Base-by-base conservation (phyloP, 92 coral and sea anemone genomes). In the Desmophyllum pertusum region DNA sequence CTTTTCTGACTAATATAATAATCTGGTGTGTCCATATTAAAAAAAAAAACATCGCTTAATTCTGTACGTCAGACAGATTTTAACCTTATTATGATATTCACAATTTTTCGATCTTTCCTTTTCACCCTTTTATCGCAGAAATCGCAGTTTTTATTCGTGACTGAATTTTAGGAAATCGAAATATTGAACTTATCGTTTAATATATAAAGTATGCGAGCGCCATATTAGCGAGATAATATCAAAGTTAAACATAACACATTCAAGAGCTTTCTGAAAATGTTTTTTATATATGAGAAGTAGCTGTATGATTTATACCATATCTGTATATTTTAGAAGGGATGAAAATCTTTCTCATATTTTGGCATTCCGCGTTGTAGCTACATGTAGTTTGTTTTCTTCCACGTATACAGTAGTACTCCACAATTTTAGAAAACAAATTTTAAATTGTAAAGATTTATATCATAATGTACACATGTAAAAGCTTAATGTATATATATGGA, bases 371-470 rank as follows among this genome's bases (percentile, higher is more conserved):
- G 73, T 67, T 33, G 13, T 33, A 67, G 11, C 2, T 36, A 36
- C 1, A 38, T 63, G 21, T 33, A 31, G 25, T 41, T 17, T 57
- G 74, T 52, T 36, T 41, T 19, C 9, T 72, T 36, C 23, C 37
- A 29, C 29, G 9, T 23, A 78, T 55, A 40, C 69, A 18, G 5
- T 48, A 11, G 55, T 15, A 64, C 51, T 42, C 29, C 46, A 18
- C 43, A n/a, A n/a, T 33, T 76, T 77, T 67, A 33, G 73, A 35
- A 67, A 38, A 67, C 41, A 67, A 37, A 67, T 27, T 67, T 66
- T 38, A 37, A 67, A 77, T 6, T 46, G 63, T 45, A 79, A 66
- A 75, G 55, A 79, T 79, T 79, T 65, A 41, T 66, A 46, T 30
- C 40, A 46, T 23, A 43, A 33, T 46, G 64, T 79, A 66, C 38